Base-by-base conservation (phyloP, 2,113 vertebrate species). In the Cricetomys ansorgei region DNA sequence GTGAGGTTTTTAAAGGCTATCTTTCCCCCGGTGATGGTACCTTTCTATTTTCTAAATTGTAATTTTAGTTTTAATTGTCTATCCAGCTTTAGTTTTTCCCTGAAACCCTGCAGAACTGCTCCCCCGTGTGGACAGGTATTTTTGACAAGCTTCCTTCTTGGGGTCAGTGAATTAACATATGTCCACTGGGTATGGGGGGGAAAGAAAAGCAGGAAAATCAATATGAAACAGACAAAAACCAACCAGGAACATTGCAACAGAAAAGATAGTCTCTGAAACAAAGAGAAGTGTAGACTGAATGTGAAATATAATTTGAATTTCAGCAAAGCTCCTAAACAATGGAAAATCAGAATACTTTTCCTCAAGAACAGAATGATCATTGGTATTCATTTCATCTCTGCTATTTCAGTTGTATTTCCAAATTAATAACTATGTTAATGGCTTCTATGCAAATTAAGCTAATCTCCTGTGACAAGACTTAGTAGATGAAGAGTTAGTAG, bases 241-340 rank as follows among this genome's bases (percentile, higher is more conserved):
- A 70, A n/a, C 0, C 19, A 80, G 69, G 16, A 83, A 34, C 79
- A 85, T n/a, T 48, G 50, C 5, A n/a, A 87, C 85, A 55, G 29
- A 73, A 93, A 97, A 69, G 5, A 50, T 27, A 3, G 59, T 37
- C 23, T 94, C 80, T 27, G n/a, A 91, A 80, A 90, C 13, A 1
- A 64, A 84, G 23, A 34, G 45, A 90, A 73, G 89, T 13, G 7
- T 48, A 70, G 55, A 53, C 65, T 53, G 59, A 87, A 76, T 69
- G 3, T 34, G 37, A 85, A 95, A 93, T 83, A 79, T 70, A 95
- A 77, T 45, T 80, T 92, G 31, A 92, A 91, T 59, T 90, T 96
- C 34, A 81, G 75, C 70, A 88, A 77, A 88, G 57, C 40, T 86
- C 55, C 31, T n/a, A 93, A 96, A 70, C 4, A 31, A 43, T 21